Percentiles rank a stretch among this genome's conserved stretches.
Evolutionary conservation across 2,113 vertebrate species (phyloP).

Genomic region (Anser brachyrhynchus): DNA sequence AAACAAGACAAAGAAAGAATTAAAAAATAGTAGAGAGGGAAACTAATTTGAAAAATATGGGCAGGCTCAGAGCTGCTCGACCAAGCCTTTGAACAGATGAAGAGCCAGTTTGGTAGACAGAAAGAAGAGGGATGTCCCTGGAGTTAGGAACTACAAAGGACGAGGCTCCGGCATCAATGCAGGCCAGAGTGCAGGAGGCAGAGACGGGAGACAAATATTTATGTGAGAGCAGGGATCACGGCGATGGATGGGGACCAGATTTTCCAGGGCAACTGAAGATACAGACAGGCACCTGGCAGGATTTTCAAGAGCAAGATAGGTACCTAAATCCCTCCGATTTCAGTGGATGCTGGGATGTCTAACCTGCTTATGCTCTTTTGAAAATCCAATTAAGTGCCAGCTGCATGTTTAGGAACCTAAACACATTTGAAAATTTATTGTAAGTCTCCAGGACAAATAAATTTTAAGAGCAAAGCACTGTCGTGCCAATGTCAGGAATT

Average conservation of each 20-base stretch:
- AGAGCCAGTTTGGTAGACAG: background rate
- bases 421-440: conserved; percentile 2
- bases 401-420: conserved; percentile 22
- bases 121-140: conserved; percentile 16
- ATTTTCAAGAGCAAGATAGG: conserved; percentile 9
- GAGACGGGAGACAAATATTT: background rate
- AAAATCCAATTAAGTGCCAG: conserved; percentile 52
- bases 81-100: conserved; percentile 24
- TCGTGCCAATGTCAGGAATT: background rate
- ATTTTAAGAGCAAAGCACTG: background rate
- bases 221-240: background rate
- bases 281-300: conserved; percentile 26
- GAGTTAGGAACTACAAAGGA: conserved; percentile 38
- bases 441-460: background rate
- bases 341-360: conserved; percentile 11
- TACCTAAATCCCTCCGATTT: background rate
- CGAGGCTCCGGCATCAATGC: background rate
- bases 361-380: conserved; percentile 54
- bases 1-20: conserved; percentile 2
- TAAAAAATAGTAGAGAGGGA: conserved; percentile 15
- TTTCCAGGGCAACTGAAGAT: conserved; percentile 30
- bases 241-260: conserved; percentile 26
- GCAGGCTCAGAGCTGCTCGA: background rate
- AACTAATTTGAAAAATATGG: conserved; percentile 13
- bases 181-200: background rate